Evolutionary conservation across 2,888 invertebrate genomes (phyloP).

Genomic region (Pelosia muscerda): DNA sequence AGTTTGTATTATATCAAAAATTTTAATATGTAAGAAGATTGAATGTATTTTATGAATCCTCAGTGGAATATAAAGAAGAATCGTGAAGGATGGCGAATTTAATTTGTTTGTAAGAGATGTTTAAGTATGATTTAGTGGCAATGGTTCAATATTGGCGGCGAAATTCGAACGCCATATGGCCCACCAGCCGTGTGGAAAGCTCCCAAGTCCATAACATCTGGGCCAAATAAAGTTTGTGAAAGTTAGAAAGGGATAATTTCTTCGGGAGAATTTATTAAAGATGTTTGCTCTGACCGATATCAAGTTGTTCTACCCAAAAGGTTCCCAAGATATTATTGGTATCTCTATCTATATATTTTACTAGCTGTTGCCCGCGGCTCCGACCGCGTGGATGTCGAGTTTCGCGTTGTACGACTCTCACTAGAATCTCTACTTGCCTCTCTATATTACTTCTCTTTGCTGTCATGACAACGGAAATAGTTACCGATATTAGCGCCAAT

Average conservation of each 20-base stretch:
- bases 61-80: constrained; percentile 11
- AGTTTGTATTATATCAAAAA: constrained; percentile 9
- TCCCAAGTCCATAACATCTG: constrained; percentile 55
- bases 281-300: constrained; percentile 27
- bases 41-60: constrained; percentile 21
- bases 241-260: constrained; percentile 52
- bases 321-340: background rate
- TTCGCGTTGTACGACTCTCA: too few relatives aligned
- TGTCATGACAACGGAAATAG: too few relatives aligned
- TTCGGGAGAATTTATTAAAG: constrained; percentile 47
- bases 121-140: constrained; percentile 24
- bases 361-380: too few relatives aligned
- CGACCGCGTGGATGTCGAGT: too few relatives aligned
- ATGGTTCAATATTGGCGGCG: constrained; percentile 37
- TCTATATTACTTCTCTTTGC: too few relatives aligned
- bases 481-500: too few relatives aligned
- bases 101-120: constrained; percentile 3
- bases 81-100: background rate
- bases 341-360: too few relatives aligned
- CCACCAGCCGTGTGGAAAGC: constrained; percentile 52
- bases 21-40: constrained; percentile 15
- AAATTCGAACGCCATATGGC: constrained; percentile 50
- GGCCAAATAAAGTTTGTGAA: constrained; percentile 50
- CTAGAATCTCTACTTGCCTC: too few relatives aligned
- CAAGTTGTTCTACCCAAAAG: constrained; percentile 17